Base-by-base conservation (phyloP, 2,888 invertebrate genomes). In the Dromius quadrimaculatus region DNA sequence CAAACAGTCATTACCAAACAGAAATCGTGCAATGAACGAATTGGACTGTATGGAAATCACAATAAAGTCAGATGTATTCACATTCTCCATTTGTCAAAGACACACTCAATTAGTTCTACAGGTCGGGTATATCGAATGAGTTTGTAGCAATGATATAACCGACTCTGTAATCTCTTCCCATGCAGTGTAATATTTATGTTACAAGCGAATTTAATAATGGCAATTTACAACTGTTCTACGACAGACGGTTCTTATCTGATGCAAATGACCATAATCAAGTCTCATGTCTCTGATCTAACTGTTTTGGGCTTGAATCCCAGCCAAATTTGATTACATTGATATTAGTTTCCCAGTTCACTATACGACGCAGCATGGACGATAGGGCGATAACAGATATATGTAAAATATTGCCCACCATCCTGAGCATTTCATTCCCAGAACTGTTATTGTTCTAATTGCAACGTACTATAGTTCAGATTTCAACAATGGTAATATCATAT, bases 191-290 rank as follows among this genome's bases (percentile, higher is more conserved):
- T 54, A 54, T 54, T 50, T 50, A 54, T 28, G 50, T 54, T 15
- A 13, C 50, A 54, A 54, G 50, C 15, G 15, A 54, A 54, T 54
- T 32, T 54, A 54, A 54, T 54, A 54, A 54, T 54, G 50, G 50
- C 23, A 54, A 54, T 54, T 54, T 54, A 54, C 50, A 54, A 28
- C 50, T 17, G 50, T 54, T 54, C 28, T 54, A 28, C 32, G 9
- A 54, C 50, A 23, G 13, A 2, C 32, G 15, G 28, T 47, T 23
- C 50, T 54, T 54, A 54, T 54, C 50, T 54, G 50, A 54, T 54
- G 50, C 28, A 54, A 54, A 54, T 54, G 50, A 54, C 50, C 50
- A 54, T 54, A 54, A 54, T 54, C 50, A 54, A 54, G 50, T 54
- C 2, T 28, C 20, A 45, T 15, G 41, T 41, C 41, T 41, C 36